These are phyloP conservation scores for Sarcophaga carnaria DNA, from an alignment of 2,888 invertebrate genomes.

Conservation along the genomic window DNA sequence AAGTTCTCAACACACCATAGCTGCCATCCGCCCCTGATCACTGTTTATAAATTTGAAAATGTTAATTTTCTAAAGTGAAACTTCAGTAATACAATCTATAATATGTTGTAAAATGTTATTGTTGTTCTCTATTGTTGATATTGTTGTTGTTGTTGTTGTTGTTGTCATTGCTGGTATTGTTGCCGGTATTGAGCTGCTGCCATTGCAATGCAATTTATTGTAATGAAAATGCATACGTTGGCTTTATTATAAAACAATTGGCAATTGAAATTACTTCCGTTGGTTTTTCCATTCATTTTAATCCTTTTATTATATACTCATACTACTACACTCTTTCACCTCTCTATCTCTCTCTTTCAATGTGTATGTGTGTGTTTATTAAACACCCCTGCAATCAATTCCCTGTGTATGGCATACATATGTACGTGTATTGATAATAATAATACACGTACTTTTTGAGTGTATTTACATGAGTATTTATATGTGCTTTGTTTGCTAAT, in stretches of 20 bases:
- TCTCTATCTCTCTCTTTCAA: background rate
- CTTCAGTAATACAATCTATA: slow-evolving; percentile 52
- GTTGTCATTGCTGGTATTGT: slow-evolving; percentile 28
- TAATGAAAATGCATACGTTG: slow-evolving; percentile 63
- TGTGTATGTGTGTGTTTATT: no score
- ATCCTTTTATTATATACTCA: slow-evolving; percentile 56
- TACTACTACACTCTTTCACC: background rate
- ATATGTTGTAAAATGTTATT: slow-evolving; percentile 18
- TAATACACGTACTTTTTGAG: background rate
- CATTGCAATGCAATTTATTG: slow-evolving; percentile 31
- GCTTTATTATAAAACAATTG: slow-evolving; percentile 69
- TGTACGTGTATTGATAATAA: background rate
- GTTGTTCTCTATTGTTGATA: slow-evolving; percentile 36
- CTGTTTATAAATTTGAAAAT: slow-evolving; percentile 30
- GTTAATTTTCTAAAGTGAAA: slow-evolving; percentile 69
- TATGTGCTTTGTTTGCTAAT: background rate
- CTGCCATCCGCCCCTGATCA: background rate
- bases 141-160: slow-evolving; percentile 18
- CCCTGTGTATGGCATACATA: background rate
- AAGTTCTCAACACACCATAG: no score
- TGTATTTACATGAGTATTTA: background rate
- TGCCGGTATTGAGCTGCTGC: slow-evolving; percentile 31
- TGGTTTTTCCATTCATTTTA: slow-evolving; percentile 64
- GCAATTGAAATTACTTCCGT: slow-evolving; percentile 69
- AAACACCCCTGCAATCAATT: no score